Percentiles rank a stretch among this genome's conserved stretches.
Evolutionary conservation across 1,140 invertebrate species (phyloP).

Genomic region (Doryteuthis pealeii): DNA sequence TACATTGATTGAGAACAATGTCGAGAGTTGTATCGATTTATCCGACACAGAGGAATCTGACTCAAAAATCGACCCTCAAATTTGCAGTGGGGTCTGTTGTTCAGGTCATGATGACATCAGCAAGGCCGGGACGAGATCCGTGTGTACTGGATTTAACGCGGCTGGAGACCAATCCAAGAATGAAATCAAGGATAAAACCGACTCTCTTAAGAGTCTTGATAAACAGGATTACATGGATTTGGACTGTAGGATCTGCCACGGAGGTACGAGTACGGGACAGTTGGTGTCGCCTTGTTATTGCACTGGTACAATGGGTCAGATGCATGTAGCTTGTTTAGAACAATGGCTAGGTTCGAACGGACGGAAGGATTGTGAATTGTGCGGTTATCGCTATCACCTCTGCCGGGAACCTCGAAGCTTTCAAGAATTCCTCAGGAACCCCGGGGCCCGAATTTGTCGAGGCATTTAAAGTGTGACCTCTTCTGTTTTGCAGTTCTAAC

Average conservation of each 20-base stretch:
- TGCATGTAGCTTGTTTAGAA: conserved; percentile 71
- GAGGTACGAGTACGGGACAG: conserved; percentile 61
- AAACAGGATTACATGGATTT: neutral
- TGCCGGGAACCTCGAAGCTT: neutral
- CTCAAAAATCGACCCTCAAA: no score
- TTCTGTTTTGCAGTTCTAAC: no score
- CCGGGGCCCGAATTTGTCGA: neutral
- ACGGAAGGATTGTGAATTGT: conserved; percentile 66
- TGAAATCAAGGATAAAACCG: no score
- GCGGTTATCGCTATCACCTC: conserved; percentile 32
- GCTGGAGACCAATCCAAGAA: no score
- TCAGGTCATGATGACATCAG: no score
- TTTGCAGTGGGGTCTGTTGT: no score
- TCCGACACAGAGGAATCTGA: no score
- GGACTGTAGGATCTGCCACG: conserved; percentile 60
- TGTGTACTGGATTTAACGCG: no score
- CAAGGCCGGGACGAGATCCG: no score
- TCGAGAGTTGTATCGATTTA: no score
- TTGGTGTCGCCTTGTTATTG: conserved; percentile 68
- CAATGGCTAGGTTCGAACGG: conserved; percentile 68
- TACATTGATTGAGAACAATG: no score
- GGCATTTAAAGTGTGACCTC: neutral
- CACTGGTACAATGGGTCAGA: conserved; percentile 68
- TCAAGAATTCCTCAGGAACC: neutral
- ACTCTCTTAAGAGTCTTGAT: no score